Conservation (phyloP, 1,140 invertebrate species). For the Mactra quadrangularis region DNA sequence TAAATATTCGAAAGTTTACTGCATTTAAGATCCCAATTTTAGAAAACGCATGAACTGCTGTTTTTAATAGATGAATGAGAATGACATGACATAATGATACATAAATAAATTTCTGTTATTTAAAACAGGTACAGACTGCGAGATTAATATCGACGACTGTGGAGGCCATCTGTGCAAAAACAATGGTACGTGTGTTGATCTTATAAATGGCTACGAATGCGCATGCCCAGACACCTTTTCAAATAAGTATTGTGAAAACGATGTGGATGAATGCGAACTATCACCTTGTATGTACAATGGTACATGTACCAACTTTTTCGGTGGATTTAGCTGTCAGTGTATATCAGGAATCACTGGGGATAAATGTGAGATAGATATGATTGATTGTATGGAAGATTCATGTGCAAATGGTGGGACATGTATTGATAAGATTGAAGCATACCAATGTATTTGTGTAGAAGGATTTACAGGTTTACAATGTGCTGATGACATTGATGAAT, state of each 20-base stretch:
- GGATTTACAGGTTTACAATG: slow-evolving; percentile 33
- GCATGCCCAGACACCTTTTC: slow-evolving; percentile 91
- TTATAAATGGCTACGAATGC: slow-evolving; percentile 84
- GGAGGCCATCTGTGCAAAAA: slow-evolving; percentile 88
- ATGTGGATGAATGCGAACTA: slow-evolving; percentile 66
- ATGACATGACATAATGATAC: too few species aligned
- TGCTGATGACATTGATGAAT: slow-evolving; percentile 37
- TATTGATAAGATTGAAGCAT: slow-evolving; percentile 54
- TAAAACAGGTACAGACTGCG: slow-evolving; percentile 1
- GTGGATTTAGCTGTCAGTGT: slow-evolving; percentile 95
- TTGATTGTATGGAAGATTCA: slow-evolving; percentile 83
- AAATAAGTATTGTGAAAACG: slow-evolving; percentile 92
- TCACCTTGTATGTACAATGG: slow-evolving; percentile 93
- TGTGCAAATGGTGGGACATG: slow-evolving; percentile 67
- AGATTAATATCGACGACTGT: slow-evolving; percentile 31
- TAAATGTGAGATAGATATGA: slow-evolving; percentile 70
- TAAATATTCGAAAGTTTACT: too few species aligned
- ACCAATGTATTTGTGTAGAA: slow-evolving; percentile 44
- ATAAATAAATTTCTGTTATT: too few species aligned
- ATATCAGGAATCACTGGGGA: slow-evolving; percentile 87
- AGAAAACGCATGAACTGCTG: too few species aligned
- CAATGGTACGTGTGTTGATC: slow-evolving; percentile 91
- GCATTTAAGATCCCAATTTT: too few species aligned
- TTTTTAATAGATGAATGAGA: too few species aligned
- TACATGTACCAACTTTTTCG: slow-evolving; percentile 97